Evolutionary conservation across 2,797 vertebrate genomes (phyloP).

Genomic region (Brachymystax lenok): DNA sequence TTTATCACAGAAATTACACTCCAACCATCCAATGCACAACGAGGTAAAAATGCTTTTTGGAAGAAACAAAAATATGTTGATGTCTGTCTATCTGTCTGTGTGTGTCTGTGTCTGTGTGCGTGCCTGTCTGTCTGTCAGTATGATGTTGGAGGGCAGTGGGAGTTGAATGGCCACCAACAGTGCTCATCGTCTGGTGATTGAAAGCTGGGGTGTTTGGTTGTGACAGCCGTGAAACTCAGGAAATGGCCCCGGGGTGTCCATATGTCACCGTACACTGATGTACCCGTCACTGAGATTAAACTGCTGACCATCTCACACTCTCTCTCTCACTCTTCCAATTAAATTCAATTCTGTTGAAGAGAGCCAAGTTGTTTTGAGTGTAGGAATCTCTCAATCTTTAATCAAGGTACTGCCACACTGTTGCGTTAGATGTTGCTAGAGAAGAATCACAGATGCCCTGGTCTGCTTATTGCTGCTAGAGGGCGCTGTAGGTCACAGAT

Average conservation of each 20-base stretch:
- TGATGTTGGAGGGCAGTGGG: not conserved
- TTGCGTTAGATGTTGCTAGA: too few relatives aligned
- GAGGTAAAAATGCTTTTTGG: not conserved
- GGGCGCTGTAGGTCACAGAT: not conserved
- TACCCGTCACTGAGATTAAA: constrained; percentile 1
- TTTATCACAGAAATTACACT: not conserved
- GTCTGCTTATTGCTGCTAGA: not conserved
- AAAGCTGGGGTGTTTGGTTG: constrained; percentile 21
- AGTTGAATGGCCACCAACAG: constrained; percentile 8
- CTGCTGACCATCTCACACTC: constrained; percentile 20
- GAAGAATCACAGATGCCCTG: too few relatives aligned
- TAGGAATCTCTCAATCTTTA: too few relatives aligned
- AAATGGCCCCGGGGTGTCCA: constrained; percentile 12
- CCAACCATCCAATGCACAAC: not conserved
- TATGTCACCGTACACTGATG: constrained; percentile 11
- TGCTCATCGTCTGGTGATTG: constrained; percentile 25
- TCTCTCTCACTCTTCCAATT: not conserved
- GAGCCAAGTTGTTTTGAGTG: too few relatives aligned
- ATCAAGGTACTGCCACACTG: too few relatives aligned
- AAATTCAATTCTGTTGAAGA: too few relatives aligned
- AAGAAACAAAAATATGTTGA: not conserved
- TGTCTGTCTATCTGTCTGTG: not conserved
- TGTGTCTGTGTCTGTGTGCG: not conserved
- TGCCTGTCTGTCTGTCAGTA: too few relatives aligned
- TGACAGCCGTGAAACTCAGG: constrained; percentile 19